phyloP scores from a whole-genome alignment of 1,140 invertebrate species.

The Rhopalosiphum padi region DNA sequence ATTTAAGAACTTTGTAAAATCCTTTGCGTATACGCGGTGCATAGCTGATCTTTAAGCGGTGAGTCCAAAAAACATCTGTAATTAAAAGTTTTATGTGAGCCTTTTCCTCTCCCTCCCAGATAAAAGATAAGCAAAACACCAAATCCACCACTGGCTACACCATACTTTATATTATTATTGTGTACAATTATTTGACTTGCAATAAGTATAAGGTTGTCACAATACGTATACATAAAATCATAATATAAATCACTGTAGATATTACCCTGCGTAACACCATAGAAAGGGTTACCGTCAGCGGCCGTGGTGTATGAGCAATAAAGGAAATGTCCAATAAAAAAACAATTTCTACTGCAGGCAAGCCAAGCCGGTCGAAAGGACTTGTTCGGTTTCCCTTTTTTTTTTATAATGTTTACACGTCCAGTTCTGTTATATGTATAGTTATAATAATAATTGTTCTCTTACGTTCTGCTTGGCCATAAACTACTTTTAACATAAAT shows the following conservation, averaged over 20 bases:
- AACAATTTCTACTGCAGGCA: not conserved
- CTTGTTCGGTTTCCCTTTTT: not conserved
- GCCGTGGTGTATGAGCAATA: not conserved
- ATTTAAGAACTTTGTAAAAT: not conserved
- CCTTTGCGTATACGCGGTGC: not conserved
- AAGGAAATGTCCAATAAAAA: not conserved
- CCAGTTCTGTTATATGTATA: not conserved
- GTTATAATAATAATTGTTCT: not conserved
- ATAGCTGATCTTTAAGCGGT: not conserved
- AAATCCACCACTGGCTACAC: no score
- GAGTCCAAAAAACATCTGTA: not conserved
- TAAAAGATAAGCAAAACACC: not conserved
- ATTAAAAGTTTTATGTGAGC: not conserved
- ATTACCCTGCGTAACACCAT: not conserved
- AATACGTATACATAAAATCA: not conserved
- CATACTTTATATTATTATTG: no score
- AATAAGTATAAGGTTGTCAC: not conserved
- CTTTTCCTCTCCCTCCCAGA: no score
- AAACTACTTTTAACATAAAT: conserved; percentile 15
- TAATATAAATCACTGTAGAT: not conserved
- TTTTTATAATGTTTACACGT: not conserved
- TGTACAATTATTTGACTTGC: no score
- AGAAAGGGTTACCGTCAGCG: not conserved
- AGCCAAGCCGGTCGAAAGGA: not conserved
- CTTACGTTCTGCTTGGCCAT: not conserved